Conservation (phyloP, 2,113 vertebrate genomes). For the Arizona elegans region DNA sequence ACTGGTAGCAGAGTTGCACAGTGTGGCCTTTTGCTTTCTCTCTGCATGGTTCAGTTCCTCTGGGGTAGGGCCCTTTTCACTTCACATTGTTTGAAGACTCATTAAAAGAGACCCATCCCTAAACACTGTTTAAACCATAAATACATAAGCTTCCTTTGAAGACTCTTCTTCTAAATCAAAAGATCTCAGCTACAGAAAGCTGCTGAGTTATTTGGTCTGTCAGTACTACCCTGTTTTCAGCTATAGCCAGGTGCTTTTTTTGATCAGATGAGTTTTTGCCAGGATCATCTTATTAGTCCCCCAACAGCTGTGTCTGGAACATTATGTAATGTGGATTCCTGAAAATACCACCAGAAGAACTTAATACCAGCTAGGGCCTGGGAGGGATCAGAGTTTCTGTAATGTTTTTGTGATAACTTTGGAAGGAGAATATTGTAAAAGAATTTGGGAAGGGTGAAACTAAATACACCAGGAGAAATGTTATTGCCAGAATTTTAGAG, state of each 20-base stretch:
- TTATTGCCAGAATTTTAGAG: neutral
- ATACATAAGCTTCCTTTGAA: conserved; percentile 12
- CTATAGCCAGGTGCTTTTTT: neutral
- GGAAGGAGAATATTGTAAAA: conserved; percentile 14
- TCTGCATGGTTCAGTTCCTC: neutral
- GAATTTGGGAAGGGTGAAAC: conserved; percentile 2
- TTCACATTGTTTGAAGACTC: conserved; percentile 12
- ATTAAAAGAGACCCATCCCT: neutral
- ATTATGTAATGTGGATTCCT: neutral
- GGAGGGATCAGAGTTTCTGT: conserved; percentile 4
- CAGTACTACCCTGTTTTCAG: conserved; percentile 19
- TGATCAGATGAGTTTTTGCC: neutral
- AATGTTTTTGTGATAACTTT: conserved; percentile 19
- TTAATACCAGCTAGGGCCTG: conserved; percentile 13
- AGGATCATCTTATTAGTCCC: neutral
- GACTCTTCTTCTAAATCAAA: conserved; percentile 3
- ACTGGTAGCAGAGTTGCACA: neutral
- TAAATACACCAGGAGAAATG: neutral
- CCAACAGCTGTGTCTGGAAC: conserved; percentile 29
- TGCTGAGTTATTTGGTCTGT: fast-evolving
- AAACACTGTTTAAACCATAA: conserved; percentile 59
- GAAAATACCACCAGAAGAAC: conserved; percentile 22
- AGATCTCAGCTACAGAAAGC: conserved; percentile 13
- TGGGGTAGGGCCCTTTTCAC: conserved; percentile 27
- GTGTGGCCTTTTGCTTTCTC: neutral